phyloP scores from a whole-genome alignment of 1,140 invertebrate genomes.

The Drosophila paulistorum region DNA sequence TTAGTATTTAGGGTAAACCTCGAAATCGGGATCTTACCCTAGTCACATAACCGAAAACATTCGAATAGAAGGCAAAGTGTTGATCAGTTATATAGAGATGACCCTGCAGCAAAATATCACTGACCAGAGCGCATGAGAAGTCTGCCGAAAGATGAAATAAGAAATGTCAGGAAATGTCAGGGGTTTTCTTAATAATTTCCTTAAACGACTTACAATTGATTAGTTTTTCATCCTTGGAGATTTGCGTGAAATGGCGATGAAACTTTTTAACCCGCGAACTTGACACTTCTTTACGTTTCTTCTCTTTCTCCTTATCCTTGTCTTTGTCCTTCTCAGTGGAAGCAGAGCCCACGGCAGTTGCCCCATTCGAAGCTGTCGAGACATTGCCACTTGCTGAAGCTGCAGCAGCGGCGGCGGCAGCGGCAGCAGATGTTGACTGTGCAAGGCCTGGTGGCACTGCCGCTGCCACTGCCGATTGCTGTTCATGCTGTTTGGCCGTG shows the following conservation, averaged over 20 bases:
- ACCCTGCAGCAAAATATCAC: slow-evolving; percentile 96
- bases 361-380: not conserved
- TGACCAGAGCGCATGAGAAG: slow-evolving; percentile 95
- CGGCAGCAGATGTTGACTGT: slow-evolving; percentile 31
- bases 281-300: slow-evolving; percentile 85
- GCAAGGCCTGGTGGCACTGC: not conserved
- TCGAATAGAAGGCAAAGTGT: slow-evolving; percentile 97
- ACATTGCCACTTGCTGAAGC: too few species aligned
- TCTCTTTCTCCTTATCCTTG: slow-evolving; percentile 72
- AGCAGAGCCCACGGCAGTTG: slow-evolving; percentile 23
- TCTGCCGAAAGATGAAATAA: slow-evolving; percentile 85
- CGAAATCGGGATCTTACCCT: slow-evolving; percentile 86
- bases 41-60: slow-evolving; percentile 96
- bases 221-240: slow-evolving; percentile 89
- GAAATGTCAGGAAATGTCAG: too few species aligned
- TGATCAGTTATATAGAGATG: slow-evolving; percentile 96
- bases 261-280: slow-evolving; percentile 90
- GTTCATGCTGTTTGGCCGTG: slow-evolving; percentile 58
- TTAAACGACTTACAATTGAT: slow-evolving; percentile 87
- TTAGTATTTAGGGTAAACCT: too few species aligned
- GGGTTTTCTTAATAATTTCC: too few species aligned
- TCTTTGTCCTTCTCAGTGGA: slow-evolving; percentile 23
- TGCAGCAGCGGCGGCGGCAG: not conserved
- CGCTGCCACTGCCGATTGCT: slow-evolving; percentile 38
- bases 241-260: slow-evolving; percentile 89